phyloP scores from a whole-genome alignment of 2,888 invertebrate genomes.

The Andrena dorsata region DNA sequence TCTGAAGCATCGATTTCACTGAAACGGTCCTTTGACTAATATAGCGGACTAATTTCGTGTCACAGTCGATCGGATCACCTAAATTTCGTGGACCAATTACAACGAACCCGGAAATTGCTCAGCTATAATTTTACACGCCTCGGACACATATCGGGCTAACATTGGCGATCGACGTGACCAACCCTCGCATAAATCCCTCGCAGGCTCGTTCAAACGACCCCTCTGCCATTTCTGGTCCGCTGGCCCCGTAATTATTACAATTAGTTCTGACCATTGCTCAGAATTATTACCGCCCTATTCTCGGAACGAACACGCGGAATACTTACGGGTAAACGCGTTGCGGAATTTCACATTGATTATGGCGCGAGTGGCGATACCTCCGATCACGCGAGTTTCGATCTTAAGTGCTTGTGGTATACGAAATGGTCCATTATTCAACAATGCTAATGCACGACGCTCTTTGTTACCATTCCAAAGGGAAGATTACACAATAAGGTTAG shows the following conservation, averaged over 20 bases:
- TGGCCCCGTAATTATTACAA: constrained; percentile 6
- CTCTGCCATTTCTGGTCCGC: background rate
- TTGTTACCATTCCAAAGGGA: no score
- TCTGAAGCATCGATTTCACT: background rate
- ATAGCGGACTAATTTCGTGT: background rate
- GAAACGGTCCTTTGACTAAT: background rate
- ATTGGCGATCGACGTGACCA: constrained; percentile 1
- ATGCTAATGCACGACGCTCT: no score
- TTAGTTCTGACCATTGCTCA: background rate
- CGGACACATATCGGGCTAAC: background rate
- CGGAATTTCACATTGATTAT: no score
- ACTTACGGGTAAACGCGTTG: background rate
- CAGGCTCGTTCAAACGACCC: constrained; percentile 13
- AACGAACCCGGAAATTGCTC: constrained; percentile 13
- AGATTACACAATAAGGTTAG: background rate
- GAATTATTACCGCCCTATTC: constrained; percentile 1
- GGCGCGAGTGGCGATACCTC: no score
- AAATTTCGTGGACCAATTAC: constrained; percentile 3
- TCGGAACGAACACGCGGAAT: background rate
- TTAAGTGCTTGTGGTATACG: no score
- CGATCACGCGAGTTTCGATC: no score
- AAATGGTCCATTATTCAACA: no score
- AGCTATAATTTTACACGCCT: constrained; percentile 9
- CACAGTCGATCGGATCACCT: constrained; percentile 8
- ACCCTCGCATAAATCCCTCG: constrained; percentile 15